Evolutionary conservation across 2,113 vertebrate species (phyloP), one percentile per base, ranked within the genome.

Genomic region (Coptodon bakossiorum): DNA sequence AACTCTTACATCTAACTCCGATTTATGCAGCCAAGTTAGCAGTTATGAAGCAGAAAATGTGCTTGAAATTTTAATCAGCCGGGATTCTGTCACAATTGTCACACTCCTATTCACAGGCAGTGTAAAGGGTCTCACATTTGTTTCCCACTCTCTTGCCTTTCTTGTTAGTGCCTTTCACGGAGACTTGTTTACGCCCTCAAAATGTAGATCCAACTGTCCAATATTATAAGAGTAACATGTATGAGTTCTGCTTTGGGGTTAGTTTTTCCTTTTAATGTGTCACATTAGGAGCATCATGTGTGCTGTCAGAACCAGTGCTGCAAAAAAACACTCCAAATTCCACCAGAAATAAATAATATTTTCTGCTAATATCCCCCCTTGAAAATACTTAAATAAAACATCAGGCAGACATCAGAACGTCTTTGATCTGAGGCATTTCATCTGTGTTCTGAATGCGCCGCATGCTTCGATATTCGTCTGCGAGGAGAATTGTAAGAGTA

Each of bases 341-440:
- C 36, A 66, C 14, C 86, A 88, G 78, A 88, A 89, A 93, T 82
- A 85, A 61, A 91, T 86, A 78, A 82, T 45, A 63, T 88, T 84
- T 92, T 63, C 53, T 66, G 17, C 83, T 73, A 87, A 88, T 84
- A 84, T 86, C 86, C 53, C 10, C 61, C 19, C 81, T 87, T 45
- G 4, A 93, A 93, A 89, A 91, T 71, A 83, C 84, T 84, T 95
- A 93, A 95, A 94, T 93, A 93, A 94, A 92, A 94, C 88, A 95
- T 93, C 86, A 95, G 88, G 85, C 91, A 87, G 83, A 61, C 89
- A 88, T 90, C 86, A 84, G 52, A 84, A 50, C 31, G 2, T 85
- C 89, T 95, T 93, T 93, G 86, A 94, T 93, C 83, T 87, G 85
- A 82, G 53, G 80, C 85, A 89, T 89, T 92, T 91, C 84, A 90